These are phyloP conservation scores for Drosophila mayri DNA, from an alignment of 1,140 invertebrate species.

Conservation along the genomic window DNA sequence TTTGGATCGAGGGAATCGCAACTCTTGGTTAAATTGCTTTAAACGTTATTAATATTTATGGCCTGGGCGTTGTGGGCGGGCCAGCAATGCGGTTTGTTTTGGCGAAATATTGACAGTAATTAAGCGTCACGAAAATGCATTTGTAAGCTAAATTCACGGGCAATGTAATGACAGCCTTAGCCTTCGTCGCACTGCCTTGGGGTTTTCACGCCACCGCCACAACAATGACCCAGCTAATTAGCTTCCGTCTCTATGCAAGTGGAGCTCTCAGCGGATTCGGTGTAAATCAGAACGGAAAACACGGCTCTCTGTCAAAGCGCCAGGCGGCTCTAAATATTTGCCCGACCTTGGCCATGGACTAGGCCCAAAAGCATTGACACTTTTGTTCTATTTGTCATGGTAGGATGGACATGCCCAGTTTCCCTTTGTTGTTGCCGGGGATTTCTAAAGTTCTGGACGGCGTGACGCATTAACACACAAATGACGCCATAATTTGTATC, in stretches of 20 bases:
- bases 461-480: constrained; percentile 41
- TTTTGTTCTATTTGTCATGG: constrained; percentile 66
- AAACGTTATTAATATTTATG: constrained; percentile 71
- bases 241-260: constrained; percentile 38
- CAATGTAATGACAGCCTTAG: constrained; percentile 20
- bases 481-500: constrained; percentile 45
- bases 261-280: constrained; percentile 14
- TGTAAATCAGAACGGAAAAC: constrained; percentile 34
- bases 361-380: constrained; percentile 17
- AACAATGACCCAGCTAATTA: constrained; percentile 71
- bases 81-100: constrained; percentile 47
- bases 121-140: constrained; percentile 50
- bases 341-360: constrained; percentile 71
- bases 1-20: constrained; percentile 23
- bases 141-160: constrained; percentile 49
- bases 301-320: background rate
- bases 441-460: constrained; percentile 26
- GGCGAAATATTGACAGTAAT: constrained; percentile 68
- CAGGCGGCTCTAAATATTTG: constrained; percentile 23
- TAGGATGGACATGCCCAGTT: constrained; percentile 37
- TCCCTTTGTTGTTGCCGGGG: constrained; percentile 32
- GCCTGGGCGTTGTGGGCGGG: constrained; percentile 30
- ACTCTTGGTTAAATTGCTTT: constrained; percentile 53
- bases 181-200: constrained; percentile 42
- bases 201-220: constrained; percentile 58